Conservation (phyloP, 2,113 vertebrate genomes). For the Catharus bicknelli region DNA sequence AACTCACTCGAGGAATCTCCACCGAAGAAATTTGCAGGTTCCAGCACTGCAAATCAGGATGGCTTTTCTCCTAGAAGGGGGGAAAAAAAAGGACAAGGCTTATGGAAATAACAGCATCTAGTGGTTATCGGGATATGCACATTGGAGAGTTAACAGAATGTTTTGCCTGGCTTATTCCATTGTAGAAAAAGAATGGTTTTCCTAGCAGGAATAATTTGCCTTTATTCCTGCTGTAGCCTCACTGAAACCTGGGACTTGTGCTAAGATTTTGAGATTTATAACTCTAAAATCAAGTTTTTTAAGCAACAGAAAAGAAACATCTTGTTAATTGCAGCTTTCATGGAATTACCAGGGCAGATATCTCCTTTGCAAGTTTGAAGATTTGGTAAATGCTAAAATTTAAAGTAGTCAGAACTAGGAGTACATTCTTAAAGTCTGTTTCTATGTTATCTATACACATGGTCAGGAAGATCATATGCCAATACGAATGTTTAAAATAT, state of each 20-base stretch:
- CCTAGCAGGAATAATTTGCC: neutral
- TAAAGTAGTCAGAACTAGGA: neutral
- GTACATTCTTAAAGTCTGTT: neutral
- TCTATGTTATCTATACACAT: neutral
- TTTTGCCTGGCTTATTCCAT: neutral
- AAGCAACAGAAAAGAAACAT: neutral
- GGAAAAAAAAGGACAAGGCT: neutral
- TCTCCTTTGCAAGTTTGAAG: neutral
- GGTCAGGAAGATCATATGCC: neutral
- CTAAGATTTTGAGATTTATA: neutral
- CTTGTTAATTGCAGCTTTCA: neutral
- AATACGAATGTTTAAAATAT: neutral
- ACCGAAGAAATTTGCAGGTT: neutral
- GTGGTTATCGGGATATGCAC: neutral
- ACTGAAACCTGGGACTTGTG: neutral
- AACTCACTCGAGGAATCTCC: neutral
- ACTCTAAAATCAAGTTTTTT: neutral
- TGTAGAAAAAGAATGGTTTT: neutral
- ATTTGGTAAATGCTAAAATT: neutral
- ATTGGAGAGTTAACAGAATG: neutral
- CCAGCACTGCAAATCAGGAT: neutral
- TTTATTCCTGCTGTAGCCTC: neutral
- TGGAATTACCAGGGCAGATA: neutral
- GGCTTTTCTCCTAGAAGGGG: neutral
- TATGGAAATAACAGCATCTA: neutral